These are phyloP conservation scores for Lagopus leucura DNA, from an alignment of 2,113 vertebrate species.

Conservation along the genomic window DNA sequence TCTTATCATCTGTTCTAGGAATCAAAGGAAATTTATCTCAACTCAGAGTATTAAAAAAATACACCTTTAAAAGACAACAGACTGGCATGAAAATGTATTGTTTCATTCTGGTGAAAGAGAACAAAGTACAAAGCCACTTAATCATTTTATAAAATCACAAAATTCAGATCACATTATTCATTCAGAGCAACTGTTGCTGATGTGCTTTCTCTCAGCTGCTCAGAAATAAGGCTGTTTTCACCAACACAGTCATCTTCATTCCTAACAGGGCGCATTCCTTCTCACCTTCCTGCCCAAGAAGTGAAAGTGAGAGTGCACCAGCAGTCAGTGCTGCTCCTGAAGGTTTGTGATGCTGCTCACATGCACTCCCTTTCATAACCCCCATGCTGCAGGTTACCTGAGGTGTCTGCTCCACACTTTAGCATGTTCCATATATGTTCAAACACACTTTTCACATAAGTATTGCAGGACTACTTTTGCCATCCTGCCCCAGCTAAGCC, in stretches of 20 bases:
- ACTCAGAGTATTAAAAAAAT: slow-evolving; percentile 62
- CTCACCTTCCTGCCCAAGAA: not conserved
- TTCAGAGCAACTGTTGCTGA: slow-evolving; percentile 39
- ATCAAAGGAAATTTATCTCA: slow-evolving; percentile 74
- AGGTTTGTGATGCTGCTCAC: not conserved
- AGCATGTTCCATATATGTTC: not conserved
- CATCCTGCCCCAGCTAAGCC: not conserved
- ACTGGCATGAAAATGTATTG: slow-evolving; percentile 53
- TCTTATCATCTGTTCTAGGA: slow-evolving; percentile 21
- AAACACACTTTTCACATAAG: not conserved
- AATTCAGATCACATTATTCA: slow-evolving; percentile 55
- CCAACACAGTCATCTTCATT: not conserved
- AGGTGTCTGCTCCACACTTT: not conserved
- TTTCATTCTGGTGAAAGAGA: slow-evolving; percentile 68
- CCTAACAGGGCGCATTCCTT: not conserved
- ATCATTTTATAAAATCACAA: slow-evolving; percentile 66
- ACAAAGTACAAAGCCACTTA: slow-evolving; percentile 54
- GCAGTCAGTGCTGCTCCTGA: accelerated
- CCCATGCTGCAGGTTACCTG: not conserved
- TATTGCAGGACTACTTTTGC: not conserved
- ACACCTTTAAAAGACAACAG: slow-evolving; percentile 54
- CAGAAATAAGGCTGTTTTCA: not conserved
- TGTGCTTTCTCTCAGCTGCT: slow-evolving; percentile 18
- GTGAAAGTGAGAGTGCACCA: not conserved
- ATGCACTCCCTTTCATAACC: not conserved